Evolutionary conservation across 2,113 vertebrate genomes (phyloP), one percentile per base, ranked within the genome.

Genomic region (Haliaeetus leucogaster): DNA sequence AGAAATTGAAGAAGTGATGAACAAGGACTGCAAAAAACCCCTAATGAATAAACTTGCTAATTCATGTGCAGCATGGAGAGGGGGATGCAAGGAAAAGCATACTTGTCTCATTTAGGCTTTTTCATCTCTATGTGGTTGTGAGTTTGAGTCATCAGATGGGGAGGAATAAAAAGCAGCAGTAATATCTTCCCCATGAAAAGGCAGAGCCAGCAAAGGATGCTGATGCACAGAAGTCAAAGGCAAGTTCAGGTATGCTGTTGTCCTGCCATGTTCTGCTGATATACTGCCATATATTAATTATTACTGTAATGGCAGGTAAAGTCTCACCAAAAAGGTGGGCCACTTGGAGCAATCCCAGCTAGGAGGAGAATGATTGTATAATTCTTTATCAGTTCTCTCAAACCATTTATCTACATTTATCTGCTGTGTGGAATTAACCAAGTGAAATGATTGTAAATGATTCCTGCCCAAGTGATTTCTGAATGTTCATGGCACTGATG

Each of bases 61-160:
- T 95, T 95, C 43, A 74, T 88, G 63, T 95, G n/a, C 76, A 84
- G 56, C 6, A 4, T 85, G 43, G 67, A 93, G 79, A 97, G n/a
- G 26, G n/a, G 47, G 40, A 84, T 94, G 95, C 91, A 95, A 97
- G 85, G 78, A 90, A 90, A 83, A 91, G 77, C 25, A 27, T 92
- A 52, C 93, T 97, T 96, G 89, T 70, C 79, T 91, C 68, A 95
- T 97, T 97, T 94, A 92, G 74, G 47, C 85, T 87, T 95, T 95
- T 96, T 96, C 84, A 91, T 83, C 40, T 86, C 62, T 82, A 16
- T 94, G 82, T 96, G 47, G 62, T 94, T 95, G 67, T 88, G 91
- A 94, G 70, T 90, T 89, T 96, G 95, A 97, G 78, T 96, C 93
- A 96, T 92, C 92, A 74, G 90, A 84, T 92, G 66, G 67, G 93